Base-by-base conservation (phyloP, 2,888 invertebrate species). In the Cryptocheilus praepositus region DNA sequence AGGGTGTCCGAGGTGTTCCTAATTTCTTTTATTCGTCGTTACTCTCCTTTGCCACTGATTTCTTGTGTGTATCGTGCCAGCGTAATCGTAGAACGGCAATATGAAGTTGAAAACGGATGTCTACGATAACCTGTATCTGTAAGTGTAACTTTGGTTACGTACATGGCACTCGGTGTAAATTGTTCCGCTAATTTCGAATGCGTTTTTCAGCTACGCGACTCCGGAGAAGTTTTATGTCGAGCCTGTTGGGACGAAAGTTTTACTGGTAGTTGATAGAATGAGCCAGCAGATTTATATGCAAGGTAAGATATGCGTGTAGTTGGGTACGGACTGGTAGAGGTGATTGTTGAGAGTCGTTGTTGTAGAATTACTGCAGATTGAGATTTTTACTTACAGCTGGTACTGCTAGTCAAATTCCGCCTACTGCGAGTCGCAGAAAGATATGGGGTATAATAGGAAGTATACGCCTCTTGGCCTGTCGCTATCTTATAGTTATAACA, bases 381-480 rank as follows among this genome's bases (percentile, higher is more conserved):
- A 36, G 36, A 28, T 21, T 21, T 64, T 16, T 62, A 56, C 19
- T 83, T 79, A 16, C 51, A 89, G 89, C 83, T 67, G 85, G 85
- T 15, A 84, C 85, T 49, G 88, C 90, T 61, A 91, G 91, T 77
- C 93, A 93, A 88, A 91, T 95, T 81, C 92, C 93, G 57, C 90
- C 92, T 43, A 89, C 90, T 56, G 92, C 92, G 19, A 91, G 92
- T 66, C 91, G 92, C 64, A 91, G 92, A 54, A 92, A 93, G 64
- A 95, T 98, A 77, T 97, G 95, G 90, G 98, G 98, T 0, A 93
- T 98, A 71, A 90, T 98, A 19, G 98, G 98, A 21, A 93, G 94
- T 36, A 93, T 98, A 69, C 93, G 93, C 70, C 91, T 98, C 0
- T 90, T 98, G 69, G 95, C 96, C 62, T 97, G 98, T 58, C 92